Evolutionary conservation across 2,888 invertebrate species (phyloP).

Genomic region (Stenotaenia linearis): DNA sequence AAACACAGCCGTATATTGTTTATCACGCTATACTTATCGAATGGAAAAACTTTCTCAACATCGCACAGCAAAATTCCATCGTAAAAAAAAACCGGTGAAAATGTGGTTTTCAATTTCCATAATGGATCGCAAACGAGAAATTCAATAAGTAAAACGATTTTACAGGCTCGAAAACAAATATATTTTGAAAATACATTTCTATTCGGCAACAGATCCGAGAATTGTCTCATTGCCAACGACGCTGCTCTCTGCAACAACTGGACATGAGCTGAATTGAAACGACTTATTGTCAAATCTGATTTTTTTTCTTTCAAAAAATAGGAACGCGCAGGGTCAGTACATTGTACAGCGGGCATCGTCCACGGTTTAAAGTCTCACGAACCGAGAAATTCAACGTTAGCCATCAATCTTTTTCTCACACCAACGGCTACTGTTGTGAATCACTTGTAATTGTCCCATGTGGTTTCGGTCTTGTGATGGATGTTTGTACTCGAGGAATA

Average conservation of each 20-base stretch:
- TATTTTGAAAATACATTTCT: too few species aligned
- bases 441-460: constrained; percentile 7
- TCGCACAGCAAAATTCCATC: too few species aligned
- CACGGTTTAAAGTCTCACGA: background rate
- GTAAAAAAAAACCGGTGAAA: too few species aligned
- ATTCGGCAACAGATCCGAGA: too few species aligned
- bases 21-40: too few species aligned
- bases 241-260: background rate
- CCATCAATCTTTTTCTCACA: background rate
- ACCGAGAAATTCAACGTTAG: background rate
- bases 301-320: background rate
- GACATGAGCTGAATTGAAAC: background rate
- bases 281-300: background rate
- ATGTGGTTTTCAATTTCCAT: too few species aligned
- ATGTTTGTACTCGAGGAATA: background rate
- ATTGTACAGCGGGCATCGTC: background rate
- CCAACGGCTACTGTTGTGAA: background rate
- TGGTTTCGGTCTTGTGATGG: background rate
- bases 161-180: too few species aligned
- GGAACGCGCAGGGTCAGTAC: background rate
- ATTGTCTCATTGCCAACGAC: too few species aligned
- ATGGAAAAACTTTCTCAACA: too few species aligned
- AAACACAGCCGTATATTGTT: too few species aligned
- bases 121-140: too few species aligned
- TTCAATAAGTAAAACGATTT: too few species aligned